Evolutionary conservation across 1,140 invertebrate species (phyloP), one percentile per base, ranked within the genome.

Genomic region (Lordiphosa clarofinis): DNA sequence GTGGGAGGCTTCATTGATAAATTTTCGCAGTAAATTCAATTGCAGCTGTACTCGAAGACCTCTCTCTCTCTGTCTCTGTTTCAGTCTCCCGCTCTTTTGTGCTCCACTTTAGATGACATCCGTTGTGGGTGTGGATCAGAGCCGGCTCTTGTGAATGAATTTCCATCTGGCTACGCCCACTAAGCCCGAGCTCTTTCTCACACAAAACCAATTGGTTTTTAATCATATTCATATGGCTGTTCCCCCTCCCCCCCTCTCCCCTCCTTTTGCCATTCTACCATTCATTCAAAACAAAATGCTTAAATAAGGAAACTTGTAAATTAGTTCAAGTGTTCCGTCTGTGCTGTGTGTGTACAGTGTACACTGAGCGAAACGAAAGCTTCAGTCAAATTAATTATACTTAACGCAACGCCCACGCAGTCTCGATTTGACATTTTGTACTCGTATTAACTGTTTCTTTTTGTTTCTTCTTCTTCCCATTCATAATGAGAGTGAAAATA

Each of bases 1-100:
- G 86, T 87, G 86, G 86, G 86, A 73, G 86, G 74, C 61, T 87
- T 81, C 86, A 87, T 87, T 87, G 86, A 87, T 86, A 81, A 87
- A 79, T 84, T 78, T 39, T 56, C 39, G 67, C 68, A 86, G 81
- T 74, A 73, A 86, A 86, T 86, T 86, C 74, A 86, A 86, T 86
- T 76, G 81, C 73, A 84, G 79, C 81, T 86, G 74, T 37, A 56
- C 56, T n/a, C 24, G 9, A 9, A 15, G 24, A 65, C 19, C 19
- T 19, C 19, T 19, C 47, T 56, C 63, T 69, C 49, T 53, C 48
- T 21, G 12, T 31, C 24, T 13, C 43, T 46, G 19, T 8, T 19
- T 42, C 12, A 9, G 21, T 43, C 4, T 5, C 10, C 24, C 40
- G 21, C 42, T 31, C 47, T 49, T 10, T 19, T n/a, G 12, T 49